Evolutionary conservation across 2,113 vertebrate genomes (phyloP).

Genomic region (Dinomys branickii): DNA sequence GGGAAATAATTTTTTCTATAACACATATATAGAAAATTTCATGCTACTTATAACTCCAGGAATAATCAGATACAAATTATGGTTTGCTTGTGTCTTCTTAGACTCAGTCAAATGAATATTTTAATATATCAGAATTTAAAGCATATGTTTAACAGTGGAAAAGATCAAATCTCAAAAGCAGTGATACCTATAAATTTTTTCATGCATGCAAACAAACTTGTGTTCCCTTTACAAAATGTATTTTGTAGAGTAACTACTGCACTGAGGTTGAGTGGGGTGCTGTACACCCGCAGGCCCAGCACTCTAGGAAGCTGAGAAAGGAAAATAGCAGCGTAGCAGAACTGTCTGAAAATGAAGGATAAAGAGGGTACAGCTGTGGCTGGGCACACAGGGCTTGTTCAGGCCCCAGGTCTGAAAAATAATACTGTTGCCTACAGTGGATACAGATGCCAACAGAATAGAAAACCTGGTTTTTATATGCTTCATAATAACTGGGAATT

Average conservation of each 20-base stretch:
- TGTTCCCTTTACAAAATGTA: background rate
- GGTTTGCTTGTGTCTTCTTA: background rate
- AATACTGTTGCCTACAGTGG: background rate
- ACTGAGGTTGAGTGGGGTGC: background rate
- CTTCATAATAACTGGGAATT: background rate
- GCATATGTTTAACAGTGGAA: background rate
- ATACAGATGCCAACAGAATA: background rate
- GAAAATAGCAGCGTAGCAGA: background rate
- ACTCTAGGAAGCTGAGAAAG: background rate
- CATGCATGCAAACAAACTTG: background rate
- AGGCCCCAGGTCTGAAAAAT: background rate
- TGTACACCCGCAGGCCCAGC: background rate
- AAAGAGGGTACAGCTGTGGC: background rate
- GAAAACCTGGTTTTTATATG: background rate
- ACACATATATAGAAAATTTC: background rate
- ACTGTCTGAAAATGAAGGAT: background rate
- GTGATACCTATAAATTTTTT: background rate
- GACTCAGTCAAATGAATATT: constrained; percentile 13
- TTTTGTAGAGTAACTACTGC: background rate
- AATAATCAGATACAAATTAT: background rate
- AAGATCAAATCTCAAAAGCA: constrained; percentile 18
- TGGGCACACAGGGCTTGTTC: background rate
- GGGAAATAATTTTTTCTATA: background rate
- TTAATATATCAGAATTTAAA: constrained; percentile 43
- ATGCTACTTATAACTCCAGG: constrained; percentile 8